phyloP scores from a whole-genome alignment of 92 coral and sea anemone species.

The Phenganax stokvisi region DNA sequence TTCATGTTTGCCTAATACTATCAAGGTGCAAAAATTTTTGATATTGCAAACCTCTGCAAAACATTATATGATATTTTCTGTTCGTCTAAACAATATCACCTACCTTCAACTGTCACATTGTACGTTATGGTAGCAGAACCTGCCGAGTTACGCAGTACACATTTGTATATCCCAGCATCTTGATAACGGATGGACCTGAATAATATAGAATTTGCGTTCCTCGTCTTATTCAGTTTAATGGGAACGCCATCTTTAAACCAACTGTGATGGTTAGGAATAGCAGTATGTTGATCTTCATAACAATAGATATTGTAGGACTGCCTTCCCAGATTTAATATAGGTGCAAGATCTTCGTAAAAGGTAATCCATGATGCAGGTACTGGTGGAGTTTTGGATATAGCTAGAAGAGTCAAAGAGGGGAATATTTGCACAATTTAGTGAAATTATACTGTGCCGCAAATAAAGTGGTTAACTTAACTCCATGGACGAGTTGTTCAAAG shows the following conservation, averaged over 20 bases:
- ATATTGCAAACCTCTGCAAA: too few species aligned
- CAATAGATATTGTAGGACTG: too few species aligned
- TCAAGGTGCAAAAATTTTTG: too few species aligned
- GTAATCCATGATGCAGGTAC: too few species aligned
- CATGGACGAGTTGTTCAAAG: background rate
- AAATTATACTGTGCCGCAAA: too few species aligned
- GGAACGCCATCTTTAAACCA: conserved; percentile 80
- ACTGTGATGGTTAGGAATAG: conserved; percentile 32
- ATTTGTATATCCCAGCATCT: conserved; percentile 72
- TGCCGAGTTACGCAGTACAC: conserved; percentile 55
- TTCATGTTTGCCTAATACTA: too few species aligned
- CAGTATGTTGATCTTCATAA: too few species aligned
- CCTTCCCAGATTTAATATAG: background rate
- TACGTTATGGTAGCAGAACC: conserved; percentile 51
- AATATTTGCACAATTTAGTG: too few species aligned
- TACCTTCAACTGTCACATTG: conserved; percentile 62
- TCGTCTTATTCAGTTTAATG: conserved; percentile 33
- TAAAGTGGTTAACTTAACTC: too few species aligned
- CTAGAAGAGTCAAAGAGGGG: background rate
- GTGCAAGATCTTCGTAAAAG: too few species aligned
- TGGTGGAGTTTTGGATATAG: background rate
- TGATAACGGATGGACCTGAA: conserved; percentile 42
- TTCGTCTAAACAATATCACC: background rate
- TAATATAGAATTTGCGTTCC: conserved; percentile 45
- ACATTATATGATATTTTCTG: too few species aligned